Base-by-base conservation (phyloP, 2,797 vertebrate genomes). In the Buphagus erythrorhynchus region DNA sequence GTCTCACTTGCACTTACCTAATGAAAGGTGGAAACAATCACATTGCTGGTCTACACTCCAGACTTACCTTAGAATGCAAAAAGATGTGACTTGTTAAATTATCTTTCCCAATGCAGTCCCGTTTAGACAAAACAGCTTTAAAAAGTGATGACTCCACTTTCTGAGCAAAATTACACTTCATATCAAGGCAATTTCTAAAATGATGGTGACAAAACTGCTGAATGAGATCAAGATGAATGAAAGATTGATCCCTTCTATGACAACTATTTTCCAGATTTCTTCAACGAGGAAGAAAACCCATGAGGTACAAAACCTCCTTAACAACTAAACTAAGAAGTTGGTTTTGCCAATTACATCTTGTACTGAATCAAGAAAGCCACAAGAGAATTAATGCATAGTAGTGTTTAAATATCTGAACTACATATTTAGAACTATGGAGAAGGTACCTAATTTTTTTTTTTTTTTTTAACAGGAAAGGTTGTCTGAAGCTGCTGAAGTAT, bases 401-500 rank as follows among this genome's bases (percentile, higher is more conserved):
- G 13, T 21, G 16, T 52, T 77, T 46, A 54, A 87, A 13, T 28
- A 68, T 11, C 11, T 65, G n/a, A 75, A 65, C 46, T 43, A 62
- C 8, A 1, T n/a, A 45, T 29, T 65, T 58, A 51, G 8, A 61
- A 48, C 25, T 71, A 24, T 31, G 13, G 13, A 48, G 36, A 66
- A 82, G 18, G 16, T 49, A 65, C 10, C 18, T 93, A 88, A 87
- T 49, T 21, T 17, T 22, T 72, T 35, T 46, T 73, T 78, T 95
- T 92, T 93, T 43, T 46, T 90, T 95, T 40, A 82, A 97, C 96
- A 98, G 98, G 95, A 98, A 98, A 93, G 36, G 76, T 4, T 98
- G 98, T 87, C 97, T 98, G 88, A 98, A 98, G 84, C 95, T 98
- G 83, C 90, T 98, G 95, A 98, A 98, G 75, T 95, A 95, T 82